Conservation (phyloP, 2,113 vertebrate genomes). For the Suncus etruscus region DNA sequence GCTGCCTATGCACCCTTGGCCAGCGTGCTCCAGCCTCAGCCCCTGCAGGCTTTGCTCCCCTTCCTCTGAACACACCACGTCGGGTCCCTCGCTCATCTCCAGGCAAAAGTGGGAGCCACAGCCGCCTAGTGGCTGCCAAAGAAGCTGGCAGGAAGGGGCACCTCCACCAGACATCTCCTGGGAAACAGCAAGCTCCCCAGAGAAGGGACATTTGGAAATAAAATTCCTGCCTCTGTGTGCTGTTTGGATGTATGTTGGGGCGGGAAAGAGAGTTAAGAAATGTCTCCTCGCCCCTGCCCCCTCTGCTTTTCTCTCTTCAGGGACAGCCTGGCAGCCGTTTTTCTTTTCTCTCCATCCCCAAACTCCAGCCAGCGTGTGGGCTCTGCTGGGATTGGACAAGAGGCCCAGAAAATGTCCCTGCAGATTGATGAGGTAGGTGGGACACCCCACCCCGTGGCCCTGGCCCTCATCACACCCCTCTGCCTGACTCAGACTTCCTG, state of each 20-base stretch:
- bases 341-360: background rate
- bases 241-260: constrained; percentile 23
- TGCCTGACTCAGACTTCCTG: no score
- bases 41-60: background rate
- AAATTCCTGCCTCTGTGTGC: constrained; percentile 51
- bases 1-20: background rate
- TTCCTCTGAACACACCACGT: constrained; percentile 64
- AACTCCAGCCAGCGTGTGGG: background rate
- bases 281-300: background rate
- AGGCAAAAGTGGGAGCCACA: constrained; percentile 74
- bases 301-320: constrained; percentile 28
- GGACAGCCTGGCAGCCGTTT: constrained; percentile 27
- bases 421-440: background rate
- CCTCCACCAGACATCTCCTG: constrained; percentile 71
- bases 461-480: no score
- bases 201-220: constrained; percentile 72
- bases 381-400: constrained; percentile 5
- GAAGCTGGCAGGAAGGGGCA: constrained; percentile 77
- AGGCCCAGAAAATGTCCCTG: background rate
- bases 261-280: background rate
- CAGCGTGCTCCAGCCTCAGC: background rate
- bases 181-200: constrained; percentile 68
- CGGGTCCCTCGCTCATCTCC: constrained; percentile 55
- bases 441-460: no score
- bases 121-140: constrained; percentile 81